Conservation (phyloP, 2,888 invertebrate genomes). For the Galeruca laticollis region DNA sequence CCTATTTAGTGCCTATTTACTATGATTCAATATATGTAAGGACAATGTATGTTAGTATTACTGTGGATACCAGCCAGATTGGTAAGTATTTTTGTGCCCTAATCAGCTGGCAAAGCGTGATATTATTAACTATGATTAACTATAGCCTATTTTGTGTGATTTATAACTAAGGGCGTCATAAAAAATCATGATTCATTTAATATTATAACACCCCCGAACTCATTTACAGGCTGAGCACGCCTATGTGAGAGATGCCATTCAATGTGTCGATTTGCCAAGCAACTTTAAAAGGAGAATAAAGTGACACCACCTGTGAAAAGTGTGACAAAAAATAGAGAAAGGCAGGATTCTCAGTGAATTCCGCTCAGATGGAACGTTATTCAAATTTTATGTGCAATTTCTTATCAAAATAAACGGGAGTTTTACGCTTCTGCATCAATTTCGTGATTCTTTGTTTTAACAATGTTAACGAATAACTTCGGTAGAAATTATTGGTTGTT, state of each 20-base stretch:
- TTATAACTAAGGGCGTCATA: too few relatives aligned
- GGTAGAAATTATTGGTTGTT: not conserved
- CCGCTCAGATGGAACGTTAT: slow-evolving; percentile 37
- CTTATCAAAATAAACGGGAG: slow-evolving; percentile 13
- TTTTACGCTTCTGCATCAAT: slow-evolving; percentile 23
- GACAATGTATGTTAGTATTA: too few relatives aligned
- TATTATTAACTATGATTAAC: too few relatives aligned
- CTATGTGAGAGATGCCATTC: slow-evolving; percentile 54
- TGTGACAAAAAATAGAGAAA: slow-evolving; percentile 3
- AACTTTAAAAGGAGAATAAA: slow-evolving; percentile 39
- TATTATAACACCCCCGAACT: too few relatives aligned
- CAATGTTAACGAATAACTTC: not conserved
- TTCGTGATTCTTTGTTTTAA: slow-evolving; percentile 14
- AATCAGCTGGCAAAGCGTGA: too few relatives aligned
- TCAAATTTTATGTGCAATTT: slow-evolving; percentile 43
- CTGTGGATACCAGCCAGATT: too few relatives aligned
- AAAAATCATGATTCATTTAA: too few relatives aligned
- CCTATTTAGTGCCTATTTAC: too few relatives aligned
- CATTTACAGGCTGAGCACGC: not conserved
- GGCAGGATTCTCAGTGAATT: slow-evolving; percentile 20
- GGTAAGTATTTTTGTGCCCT: too few relatives aligned
- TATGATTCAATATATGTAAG: too few relatives aligned
- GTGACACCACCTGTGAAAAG: slow-evolving; percentile 43
- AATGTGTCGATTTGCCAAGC: slow-evolving; percentile 55
- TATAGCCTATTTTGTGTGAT: too few relatives aligned